Percentiles rank a stretch among this genome's conserved stretches.
These are phyloP conservation scores for Hydrocynus forskahlii DNA, from an alignment of 2,797 vertebrate genomes.

Conservation along the genomic window DNA sequence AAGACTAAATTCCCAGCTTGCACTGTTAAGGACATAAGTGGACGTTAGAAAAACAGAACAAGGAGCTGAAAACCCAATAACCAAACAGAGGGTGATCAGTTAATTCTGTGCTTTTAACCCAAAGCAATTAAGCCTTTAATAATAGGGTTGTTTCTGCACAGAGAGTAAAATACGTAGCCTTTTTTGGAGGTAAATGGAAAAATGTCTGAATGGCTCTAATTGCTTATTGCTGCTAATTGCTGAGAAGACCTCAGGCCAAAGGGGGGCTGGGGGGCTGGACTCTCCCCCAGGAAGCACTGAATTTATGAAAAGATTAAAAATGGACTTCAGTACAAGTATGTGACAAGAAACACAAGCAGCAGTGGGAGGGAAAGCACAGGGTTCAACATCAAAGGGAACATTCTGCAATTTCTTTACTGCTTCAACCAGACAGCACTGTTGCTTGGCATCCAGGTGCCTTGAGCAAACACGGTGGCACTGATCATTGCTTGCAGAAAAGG, in stretches of 20 bases:
- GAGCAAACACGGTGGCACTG: background rate
- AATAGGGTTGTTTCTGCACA: conserved; percentile 56
- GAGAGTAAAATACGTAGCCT: conserved; percentile 58
- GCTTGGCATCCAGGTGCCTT: background rate
- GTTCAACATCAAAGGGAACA: background rate
- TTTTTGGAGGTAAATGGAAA: conserved; percentile 56
- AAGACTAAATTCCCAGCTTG: background rate
- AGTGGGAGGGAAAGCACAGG: background rate
- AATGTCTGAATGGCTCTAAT: conserved; percentile 56
- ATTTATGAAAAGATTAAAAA: conserved; percentile 30
- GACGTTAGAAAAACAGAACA: background rate
- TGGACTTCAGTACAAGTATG: conserved; percentile 53
- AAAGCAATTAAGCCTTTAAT: conserved; percentile 65
- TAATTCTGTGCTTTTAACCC: conserved; percentile 59
- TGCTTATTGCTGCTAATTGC: conserved; percentile 58
- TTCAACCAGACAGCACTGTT: conserved; percentile 7
- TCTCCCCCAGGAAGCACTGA: conserved; percentile 37
- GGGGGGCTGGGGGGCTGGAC: conserved; percentile 24
- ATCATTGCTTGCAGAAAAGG: conserved; percentile 11
- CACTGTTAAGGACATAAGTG: background rate
- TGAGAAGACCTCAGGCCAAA: conserved; percentile 19
- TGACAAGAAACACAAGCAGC: conserved; percentile 18
- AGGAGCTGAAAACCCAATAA: background rate
- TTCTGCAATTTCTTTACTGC: conserved; percentile 2
- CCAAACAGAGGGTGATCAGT: conserved; percentile 31